Evolutionary conservation across 1,140 invertebrate genomes (phyloP).

Genomic region (Antheraea pernyi): DNA sequence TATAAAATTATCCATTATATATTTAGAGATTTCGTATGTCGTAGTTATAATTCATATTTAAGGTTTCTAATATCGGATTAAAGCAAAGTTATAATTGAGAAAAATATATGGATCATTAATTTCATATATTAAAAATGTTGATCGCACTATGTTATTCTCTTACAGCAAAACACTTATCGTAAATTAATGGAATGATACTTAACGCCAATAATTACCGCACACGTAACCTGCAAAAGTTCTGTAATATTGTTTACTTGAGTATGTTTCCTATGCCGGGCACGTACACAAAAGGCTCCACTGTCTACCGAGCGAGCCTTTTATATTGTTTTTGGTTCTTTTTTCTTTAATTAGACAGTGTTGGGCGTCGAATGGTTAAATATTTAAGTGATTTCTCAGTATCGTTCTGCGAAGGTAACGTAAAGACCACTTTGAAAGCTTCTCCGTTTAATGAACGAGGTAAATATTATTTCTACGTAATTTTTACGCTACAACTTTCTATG

Average conservation of each 20-base stretch:
- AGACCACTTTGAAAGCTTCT: too few relatives aligned
- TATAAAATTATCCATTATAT: too few relatives aligned
- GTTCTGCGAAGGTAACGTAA: neutral
- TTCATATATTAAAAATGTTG: too few relatives aligned
- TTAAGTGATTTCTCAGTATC: slow-evolving; percentile 17
- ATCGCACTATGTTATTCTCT: neutral
- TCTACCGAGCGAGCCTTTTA: slow-evolving; percentile 31
- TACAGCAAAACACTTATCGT: neutral
- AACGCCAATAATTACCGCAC: neutral
- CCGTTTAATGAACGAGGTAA: too few relatives aligned
- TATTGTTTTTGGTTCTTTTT: slow-evolving; percentile 46
- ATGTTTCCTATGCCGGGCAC: slow-evolving; percentile 38
- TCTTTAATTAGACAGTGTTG: slow-evolving; percentile 44
- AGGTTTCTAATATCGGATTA: too few relatives aligned
- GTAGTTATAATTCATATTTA: too few relatives aligned
- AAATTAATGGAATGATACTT: slow-evolving; percentile 7
- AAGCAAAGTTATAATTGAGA: too few relatives aligned
- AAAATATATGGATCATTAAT: too few relatives aligned
- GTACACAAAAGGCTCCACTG: slow-evolving; percentile 29
- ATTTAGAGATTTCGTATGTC: too few relatives aligned
- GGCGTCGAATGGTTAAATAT: slow-evolving; percentile 33
- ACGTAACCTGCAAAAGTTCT: slow-evolving; percentile 10
- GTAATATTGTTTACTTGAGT: slow-evolving; percentile 46
- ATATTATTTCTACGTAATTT: too few relatives aligned
- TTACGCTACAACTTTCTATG: too few relatives aligned